These are phyloP conservation scores for Delphinapterus leucas DNA, from an alignment of 2,113 vertebrate species.

Conservation along the genomic window DNA sequence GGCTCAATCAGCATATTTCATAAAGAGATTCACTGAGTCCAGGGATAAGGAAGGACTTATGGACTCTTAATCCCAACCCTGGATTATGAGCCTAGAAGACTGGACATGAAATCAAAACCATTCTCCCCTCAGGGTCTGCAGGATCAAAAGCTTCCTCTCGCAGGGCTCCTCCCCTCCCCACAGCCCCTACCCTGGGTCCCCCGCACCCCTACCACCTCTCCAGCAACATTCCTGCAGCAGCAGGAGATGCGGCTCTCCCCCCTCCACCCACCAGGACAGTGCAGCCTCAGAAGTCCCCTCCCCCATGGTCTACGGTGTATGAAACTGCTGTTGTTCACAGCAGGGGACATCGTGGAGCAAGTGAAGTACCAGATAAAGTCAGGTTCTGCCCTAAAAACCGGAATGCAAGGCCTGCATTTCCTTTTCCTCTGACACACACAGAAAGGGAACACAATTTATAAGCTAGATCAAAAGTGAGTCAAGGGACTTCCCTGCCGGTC, in stretches of 20 bases:
- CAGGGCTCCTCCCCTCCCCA: not conserved
- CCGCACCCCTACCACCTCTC: not conserved
- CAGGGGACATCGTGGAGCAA: not conserved
- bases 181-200: fast-evolving
- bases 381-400: not conserved
- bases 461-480: not conserved
- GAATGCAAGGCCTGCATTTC: not conserved
- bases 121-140: not conserved
- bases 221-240: not conserved
- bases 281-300: not conserved
- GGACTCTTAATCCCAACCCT: not conserved
- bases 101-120: not conserved
- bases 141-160: not conserved
- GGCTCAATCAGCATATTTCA: not conserved
- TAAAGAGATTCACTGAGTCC: slow-evolving; percentile 19
- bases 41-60: not conserved
- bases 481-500: not conserved
- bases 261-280: no score
- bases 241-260: not conserved
- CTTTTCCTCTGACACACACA: not conserved
- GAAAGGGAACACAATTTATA: not conserved
- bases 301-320: not conserved
- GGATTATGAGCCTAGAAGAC: slow-evolving; percentile 8
- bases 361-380: not conserved
- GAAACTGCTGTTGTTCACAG: not conserved